Evolutionary conservation across 1,140 invertebrate species (phyloP).

Genomic region (Myzus persicae): DNA sequence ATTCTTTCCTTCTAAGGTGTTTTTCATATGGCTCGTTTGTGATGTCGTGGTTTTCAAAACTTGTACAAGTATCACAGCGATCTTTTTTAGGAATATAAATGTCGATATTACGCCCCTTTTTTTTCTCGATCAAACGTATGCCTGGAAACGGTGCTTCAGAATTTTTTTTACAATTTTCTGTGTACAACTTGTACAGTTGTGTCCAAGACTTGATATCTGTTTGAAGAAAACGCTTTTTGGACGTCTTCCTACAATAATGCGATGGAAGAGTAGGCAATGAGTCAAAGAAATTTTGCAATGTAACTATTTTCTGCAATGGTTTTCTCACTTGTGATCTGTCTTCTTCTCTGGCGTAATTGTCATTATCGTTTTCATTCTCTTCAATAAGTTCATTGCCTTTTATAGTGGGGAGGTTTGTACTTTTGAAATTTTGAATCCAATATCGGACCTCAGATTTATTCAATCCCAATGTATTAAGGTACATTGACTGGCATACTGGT

Average conservation of each 20-base stretch:
- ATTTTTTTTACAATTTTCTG: not conserved
- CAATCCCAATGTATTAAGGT: not conserved
- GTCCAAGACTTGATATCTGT: constrained; percentile 9
- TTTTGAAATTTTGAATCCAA: constrained; percentile 28
- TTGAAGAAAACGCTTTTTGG: constrained; percentile 22
- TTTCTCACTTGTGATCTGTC: not conserved
- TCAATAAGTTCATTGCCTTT: constrained; percentile 60
- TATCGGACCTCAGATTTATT: constrained; percentile 20
- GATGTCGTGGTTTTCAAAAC: not conserved
- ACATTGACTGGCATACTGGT: constrained; percentile 20
- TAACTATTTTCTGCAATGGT: not conserved
- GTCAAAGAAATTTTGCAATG: not conserved
- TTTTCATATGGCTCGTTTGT: not conserved
- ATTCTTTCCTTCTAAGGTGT: not conserved
- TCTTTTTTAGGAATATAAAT: constrained; percentile 27
- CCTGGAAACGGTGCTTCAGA: not conserved
- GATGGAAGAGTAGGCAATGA: not conserved
- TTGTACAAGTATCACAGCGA: constrained; percentile 10
- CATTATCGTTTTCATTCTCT: not conserved
- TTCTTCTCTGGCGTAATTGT: not conserved
- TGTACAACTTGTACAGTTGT: not conserved
- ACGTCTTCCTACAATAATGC: not conserved
- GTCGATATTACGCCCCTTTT: not conserved
- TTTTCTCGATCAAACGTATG: not conserved
- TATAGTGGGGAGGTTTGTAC: not conserved